Evolutionary conservation across 2,888 invertebrate species (phyloP), one percentile per base, ranked within the genome.

Genomic region (Melanchra persicariae): DNA sequence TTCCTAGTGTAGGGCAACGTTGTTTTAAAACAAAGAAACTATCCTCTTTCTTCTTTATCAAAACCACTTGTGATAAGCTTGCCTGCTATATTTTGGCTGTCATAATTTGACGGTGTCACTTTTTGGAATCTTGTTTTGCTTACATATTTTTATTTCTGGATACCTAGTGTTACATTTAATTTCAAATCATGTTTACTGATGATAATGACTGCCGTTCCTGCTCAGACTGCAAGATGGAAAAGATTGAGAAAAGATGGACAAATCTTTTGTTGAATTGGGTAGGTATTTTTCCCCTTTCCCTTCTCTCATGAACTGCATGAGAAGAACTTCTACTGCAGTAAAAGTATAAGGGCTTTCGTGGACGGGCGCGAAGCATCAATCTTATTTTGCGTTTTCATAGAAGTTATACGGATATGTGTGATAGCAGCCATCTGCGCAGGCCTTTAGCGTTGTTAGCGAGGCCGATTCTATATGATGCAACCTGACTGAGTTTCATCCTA

Each of bases 221-320:
- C 15, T 37, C 22, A 22, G 37, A 57, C 22, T 15, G 37, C 22
- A n/a, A 57, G 2, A 37, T 37, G 8, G 55, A 57, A n/a, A 37
- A 22, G 0, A 22, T 57, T 22, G 37, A 10, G 22, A 37, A 22
- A 15, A 22, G 57, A 57, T 57, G 57, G 57, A 57, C 15, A 22
- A 8, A 37, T 15, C 57, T 57, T 15, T 22, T 57, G 17, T 22
- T 57, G 37, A 57, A 57, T 37, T 57, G 57, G 57, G 57, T 57
- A 22, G 12, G 49, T 12, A 22, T 51, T 24, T 51, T 22, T 22
- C 1, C 7, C 22, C 34, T 57, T 37, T 34, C 15, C 15, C 8
- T 55, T n/a, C 2, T n/a, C 1, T 0, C n/a, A 34, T 2, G 1
- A 1, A n/a, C n/a, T 34, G 22, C 7, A 57, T 37, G 15, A 37